Conservation (phyloP, 2,113 vertebrate species). For the Canis aureus region DNA sequence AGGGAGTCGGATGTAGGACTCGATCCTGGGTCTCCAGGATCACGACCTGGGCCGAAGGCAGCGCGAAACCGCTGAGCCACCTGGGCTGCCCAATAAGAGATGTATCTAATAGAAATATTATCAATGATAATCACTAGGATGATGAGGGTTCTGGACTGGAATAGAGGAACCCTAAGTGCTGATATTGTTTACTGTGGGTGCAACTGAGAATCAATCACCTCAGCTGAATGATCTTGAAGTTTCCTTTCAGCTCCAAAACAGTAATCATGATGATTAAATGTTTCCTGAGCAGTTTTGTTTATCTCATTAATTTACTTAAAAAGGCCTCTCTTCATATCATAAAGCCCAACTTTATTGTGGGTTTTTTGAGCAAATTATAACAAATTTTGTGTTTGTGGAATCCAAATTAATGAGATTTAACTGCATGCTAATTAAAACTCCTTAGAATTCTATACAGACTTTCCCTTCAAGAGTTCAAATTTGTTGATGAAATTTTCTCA, state of each 20-base stretch:
- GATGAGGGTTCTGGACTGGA: not conserved
- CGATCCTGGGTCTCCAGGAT: no score
- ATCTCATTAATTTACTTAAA: conserved; percentile 68
- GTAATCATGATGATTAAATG: conserved; percentile 6
- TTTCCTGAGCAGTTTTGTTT: conserved; percentile 57
- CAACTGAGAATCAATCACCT: not conserved
- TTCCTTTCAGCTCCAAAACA: conserved; percentile 20
- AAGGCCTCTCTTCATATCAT: conserved; percentile 24
- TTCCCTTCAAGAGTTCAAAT: conserved; percentile 65
- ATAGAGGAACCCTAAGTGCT: not conserved
- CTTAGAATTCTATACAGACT: conserved; percentile 64
- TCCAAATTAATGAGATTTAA: conserved; percentile 68
- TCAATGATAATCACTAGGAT: not conserved
- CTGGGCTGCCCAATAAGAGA: not conserved
- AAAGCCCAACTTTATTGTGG: conserved; percentile 31
- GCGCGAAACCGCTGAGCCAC: no score
- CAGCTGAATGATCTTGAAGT: not conserved
- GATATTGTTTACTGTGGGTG: not conserved
- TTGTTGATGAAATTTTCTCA: conserved; percentile 66
- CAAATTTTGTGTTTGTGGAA: conserved; percentile 64
- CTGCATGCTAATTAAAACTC: conserved; percentile 73
- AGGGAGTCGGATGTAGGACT: no score
- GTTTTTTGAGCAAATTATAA: conserved; percentile 49
- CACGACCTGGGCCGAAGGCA: no score
- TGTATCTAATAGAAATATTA: not conserved